Evolutionary conservation across 1,140 invertebrate genomes (phyloP), one percentile per base, ranked within the genome.

Genomic region (Camponotus floridanus): DNA sequence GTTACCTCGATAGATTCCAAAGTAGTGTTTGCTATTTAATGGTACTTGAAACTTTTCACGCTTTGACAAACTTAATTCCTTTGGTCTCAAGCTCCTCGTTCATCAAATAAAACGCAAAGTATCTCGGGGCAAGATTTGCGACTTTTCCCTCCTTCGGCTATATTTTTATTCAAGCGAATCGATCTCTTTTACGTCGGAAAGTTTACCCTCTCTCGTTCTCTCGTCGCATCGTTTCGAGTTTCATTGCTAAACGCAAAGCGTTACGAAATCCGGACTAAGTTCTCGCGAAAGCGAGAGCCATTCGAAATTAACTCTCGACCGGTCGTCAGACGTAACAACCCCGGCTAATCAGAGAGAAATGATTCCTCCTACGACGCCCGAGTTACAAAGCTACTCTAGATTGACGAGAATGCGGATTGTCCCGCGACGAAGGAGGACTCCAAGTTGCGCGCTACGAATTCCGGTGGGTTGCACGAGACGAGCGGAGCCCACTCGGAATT

Each of bases 351-450:
- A 83, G 68, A 59, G 68, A 59, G 79, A 83, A 83, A 83, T 61
- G 70, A 83, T 61, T 48, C 79, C 67, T 81, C 18, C 51, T 36
- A 73, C 79, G 68, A 18, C 1, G n/a, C 79, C 39, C 79, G 39
- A 83, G 79, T 83, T 83, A 73, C 79, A 83, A 83, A 83, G 68
- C 79, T 83, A 73, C 68, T 83, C 68, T 18, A 48, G 42, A 83
- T 74, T 74, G 79, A 83, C 68, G 79, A 48, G 79, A 73, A 83
- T 73, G 68, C 79, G 79, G 42, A 73, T 83, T 83, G 79, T 57
- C 26, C 39, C 39, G 67, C 55, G 36, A 45, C 33, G 31, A 55
- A 61, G 79, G 18, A 51, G 45, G 39, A 57, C 51, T n/a, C 9
- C 26, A 61, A 45, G 55, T 51, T 57, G 73, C 79, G 1, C 48